These are phyloP conservation scores for Nemapogon koenigi DNA, from an alignment of 2,888 invertebrate genomes.

Conservation along the genomic window DNA sequence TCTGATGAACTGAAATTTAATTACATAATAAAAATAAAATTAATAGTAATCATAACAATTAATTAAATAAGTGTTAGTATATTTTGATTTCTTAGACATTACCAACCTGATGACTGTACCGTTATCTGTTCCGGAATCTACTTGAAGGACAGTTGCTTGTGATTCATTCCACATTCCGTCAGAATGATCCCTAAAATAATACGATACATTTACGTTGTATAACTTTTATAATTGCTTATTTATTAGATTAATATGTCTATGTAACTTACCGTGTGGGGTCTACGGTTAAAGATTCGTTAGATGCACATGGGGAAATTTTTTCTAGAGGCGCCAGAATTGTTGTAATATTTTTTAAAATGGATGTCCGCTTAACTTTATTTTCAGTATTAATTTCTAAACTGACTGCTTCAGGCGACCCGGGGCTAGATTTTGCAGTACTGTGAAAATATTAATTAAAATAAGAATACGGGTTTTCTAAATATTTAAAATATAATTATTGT, in stretches of 20 bases:
- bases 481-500: too few relatives aligned
- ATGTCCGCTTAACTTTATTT: constrained; percentile 34
- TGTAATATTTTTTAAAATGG: constrained; percentile 36
- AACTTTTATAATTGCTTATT: too few relatives aligned
- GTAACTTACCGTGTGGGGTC: constrained; percentile 64
- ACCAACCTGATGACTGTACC: constrained; percentile 62
- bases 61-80: background rate
- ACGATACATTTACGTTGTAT: too few relatives aligned
- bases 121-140: constrained; percentile 72
- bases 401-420: constrained; percentile 65
- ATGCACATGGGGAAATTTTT: constrained; percentile 76
- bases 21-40: constrained; percentile 2
- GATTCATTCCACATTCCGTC: constrained; percentile 92
- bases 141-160: constrained; percentile 82
- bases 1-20: constrained; percentile 49
- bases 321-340: constrained; percentile 50
- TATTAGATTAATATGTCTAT: background rate
- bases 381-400: constrained; percentile 28
- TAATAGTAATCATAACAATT: background rate
- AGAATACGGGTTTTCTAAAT: too few relatives aligned
- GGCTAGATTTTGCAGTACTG: constrained; percentile 69
- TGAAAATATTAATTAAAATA: constrained; percentile 22
- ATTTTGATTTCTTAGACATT: background rate
- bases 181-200: constrained; percentile 77
- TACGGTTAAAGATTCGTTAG: constrained; percentile 83